Percentiles rank a stretch among this genome's conserved stretches.
These are phyloP conservation scores for Meloe dianella DNA, from an alignment of 2,888 invertebrate genomes.

Conservation along the genomic window DNA sequence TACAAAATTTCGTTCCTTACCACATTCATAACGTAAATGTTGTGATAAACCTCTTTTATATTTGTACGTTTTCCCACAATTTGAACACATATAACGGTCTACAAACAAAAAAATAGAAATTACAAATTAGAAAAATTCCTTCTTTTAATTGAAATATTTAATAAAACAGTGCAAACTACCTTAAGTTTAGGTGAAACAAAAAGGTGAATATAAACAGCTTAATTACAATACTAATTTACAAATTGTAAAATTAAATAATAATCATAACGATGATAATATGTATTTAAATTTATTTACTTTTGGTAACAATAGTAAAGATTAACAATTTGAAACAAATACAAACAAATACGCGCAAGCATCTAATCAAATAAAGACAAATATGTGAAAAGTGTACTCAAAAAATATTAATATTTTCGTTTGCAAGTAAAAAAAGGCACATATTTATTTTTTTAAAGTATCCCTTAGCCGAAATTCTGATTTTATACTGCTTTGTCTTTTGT, in stretches of 20 bases:
- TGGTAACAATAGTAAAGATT: neutral
- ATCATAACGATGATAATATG: neutral
- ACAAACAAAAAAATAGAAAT: neutral
- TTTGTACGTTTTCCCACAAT: constrained; percentile 55
- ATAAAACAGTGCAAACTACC: constrained; percentile 9
- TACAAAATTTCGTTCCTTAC: constrained; percentile 52
- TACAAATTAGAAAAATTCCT: neutral
- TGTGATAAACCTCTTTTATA: constrained; percentile 53
- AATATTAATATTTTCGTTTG: too few species aligned
- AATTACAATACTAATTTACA: constrained; percentile 7
- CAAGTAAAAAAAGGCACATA: too few species aligned
- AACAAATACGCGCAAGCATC: neutral
- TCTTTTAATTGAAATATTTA: neutral
- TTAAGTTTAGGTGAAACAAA: constrained; percentile 1
- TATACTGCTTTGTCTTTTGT: too few species aligned
- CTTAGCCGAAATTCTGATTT: too few species aligned
- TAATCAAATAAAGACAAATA: too few species aligned
- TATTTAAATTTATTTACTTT: constrained; percentile 6
- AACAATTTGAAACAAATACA: neutral
- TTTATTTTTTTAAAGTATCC: too few species aligned
- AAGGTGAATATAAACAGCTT: neutral
- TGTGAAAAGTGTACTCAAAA: too few species aligned
- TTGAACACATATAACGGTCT: constrained; percentile 43
- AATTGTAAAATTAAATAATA: neutral
- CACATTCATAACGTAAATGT: constrained; percentile 58